phyloP scores from a whole-genome alignment of 2,797 vertebrate species.

The Myripristis murdjan region DNA sequence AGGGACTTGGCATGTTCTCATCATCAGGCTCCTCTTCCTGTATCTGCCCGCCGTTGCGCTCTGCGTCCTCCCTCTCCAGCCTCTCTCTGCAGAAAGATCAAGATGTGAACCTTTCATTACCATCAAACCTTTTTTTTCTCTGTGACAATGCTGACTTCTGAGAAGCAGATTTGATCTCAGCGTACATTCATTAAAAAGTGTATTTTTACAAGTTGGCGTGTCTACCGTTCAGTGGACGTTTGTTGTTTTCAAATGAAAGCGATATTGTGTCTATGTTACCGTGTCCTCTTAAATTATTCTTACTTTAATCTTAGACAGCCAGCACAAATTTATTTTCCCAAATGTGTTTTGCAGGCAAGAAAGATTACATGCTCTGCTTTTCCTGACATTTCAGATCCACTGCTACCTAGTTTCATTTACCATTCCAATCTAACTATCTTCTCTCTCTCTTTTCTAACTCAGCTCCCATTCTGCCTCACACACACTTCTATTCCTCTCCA shows the following conservation, averaged over 20 bases:
- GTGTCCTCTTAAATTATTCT: neutral
- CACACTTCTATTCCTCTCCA: neutral
- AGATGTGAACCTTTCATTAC: conserved; percentile 5
- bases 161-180: conserved; percentile 11
- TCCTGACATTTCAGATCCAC: neutral
- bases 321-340: neutral
- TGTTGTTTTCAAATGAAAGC: conserved; percentile 1
- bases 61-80: conserved; percentile 87
- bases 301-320: neutral
- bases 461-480: neutral
- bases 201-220: conserved; percentile 5
- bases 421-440: neutral
- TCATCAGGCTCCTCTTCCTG: conserved; percentile 82
- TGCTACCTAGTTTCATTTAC: neutral
- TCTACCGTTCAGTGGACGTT: neutral
- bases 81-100: conserved; percentile 77
- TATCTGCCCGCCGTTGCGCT: conserved; percentile 76
- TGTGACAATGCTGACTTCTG: neutral
- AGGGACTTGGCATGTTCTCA: conserved; percentile 86
- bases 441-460: neutral
- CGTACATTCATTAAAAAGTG: neutral
- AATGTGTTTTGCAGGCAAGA: neutral
- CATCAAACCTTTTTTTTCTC: neutral
- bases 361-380: neutral
- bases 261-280: neutral